A percentile compares a stretch with the other conserved stretches of the same genome.
These are phyloP conservation scores for Callithrix jacchus DNA, from an alignment of 2,113 vertebrate genomes.

Conservation along the genomic window DNA sequence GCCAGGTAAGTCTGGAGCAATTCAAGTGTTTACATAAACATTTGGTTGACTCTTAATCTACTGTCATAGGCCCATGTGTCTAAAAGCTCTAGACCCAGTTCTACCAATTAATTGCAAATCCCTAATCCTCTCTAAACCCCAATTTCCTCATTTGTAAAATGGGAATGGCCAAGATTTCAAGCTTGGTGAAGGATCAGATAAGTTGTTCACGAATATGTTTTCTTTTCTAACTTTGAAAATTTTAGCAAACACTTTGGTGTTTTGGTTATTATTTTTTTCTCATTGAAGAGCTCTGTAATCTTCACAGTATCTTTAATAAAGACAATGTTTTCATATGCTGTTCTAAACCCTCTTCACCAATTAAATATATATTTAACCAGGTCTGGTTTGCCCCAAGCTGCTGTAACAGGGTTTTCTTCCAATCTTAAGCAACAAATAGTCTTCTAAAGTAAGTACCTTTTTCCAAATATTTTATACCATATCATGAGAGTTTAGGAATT, in stretches of 20 bases:
- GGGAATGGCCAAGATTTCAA: neutral
- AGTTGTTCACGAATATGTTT: neutral
- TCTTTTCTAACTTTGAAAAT: neutral
- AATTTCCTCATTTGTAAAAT: neutral
- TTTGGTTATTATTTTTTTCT: neutral
- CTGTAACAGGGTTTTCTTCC: neutral
- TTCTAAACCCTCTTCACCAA: neutral
- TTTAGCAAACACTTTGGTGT: neutral
- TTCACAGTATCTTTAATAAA: neutral
- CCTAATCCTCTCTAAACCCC: neutral
- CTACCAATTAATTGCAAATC: neutral
- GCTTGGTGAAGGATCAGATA: neutral
- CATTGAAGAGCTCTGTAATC: neutral
- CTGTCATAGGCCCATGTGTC: too few relatives aligned
- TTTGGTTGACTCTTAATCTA: neutral
- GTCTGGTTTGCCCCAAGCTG: neutral
- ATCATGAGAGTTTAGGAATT: neutral
- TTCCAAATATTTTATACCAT: neutral
- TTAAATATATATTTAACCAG: neutral
- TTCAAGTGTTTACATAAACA: neutral
- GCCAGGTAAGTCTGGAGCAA: neutral
- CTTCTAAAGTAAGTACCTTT: neutral
- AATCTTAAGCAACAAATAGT: slow-evolving; percentile 11
- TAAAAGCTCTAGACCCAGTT: too few relatives aligned
- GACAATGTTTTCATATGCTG: neutral